These are phyloP conservation scores for Hypomesus transpacificus DNA, from an alignment of 2,113 vertebrate genomes.

Conservation along the genomic window DNA sequence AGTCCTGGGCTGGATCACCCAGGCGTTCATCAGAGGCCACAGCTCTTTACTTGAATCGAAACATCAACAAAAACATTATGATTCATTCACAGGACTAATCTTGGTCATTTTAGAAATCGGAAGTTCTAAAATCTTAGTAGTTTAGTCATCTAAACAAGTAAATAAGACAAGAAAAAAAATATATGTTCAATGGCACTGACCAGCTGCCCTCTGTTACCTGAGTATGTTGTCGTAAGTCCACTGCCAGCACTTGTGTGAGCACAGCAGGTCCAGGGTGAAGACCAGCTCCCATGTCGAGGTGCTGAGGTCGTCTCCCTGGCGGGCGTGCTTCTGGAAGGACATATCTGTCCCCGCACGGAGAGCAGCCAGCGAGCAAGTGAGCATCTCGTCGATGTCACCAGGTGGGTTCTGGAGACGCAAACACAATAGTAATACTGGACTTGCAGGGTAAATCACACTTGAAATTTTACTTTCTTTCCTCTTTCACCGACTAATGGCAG, in stretches of 20 bases:
- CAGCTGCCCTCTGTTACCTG: constrained; percentile 68
- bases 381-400: constrained; percentile 73
- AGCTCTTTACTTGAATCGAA: constrained; percentile 78
- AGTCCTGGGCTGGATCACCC: constrained; percentile 81
- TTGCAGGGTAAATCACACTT: too few species aligned
- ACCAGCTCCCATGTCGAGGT: constrained; percentile 81
- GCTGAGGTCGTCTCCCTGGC: constrained; percentile 81
- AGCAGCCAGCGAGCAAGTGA: constrained; percentile 77
- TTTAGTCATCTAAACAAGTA: too few species aligned
- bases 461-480: too few species aligned
- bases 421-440: neutral
- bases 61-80: constrained; percentile 15
- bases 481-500: too few species aligned
- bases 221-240: constrained; percentile 89
- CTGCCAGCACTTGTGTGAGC: constrained; percentile 82
- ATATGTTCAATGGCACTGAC: neutral
- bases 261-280: constrained; percentile 85
- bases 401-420: constrained; percentile 75
- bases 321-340: constrained; percentile 74
- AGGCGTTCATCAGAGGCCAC: constrained; percentile 93
- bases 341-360: constrained; percentile 74
- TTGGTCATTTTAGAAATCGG: too few species aligned
- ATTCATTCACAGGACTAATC: constrained; percentile 11
- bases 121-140: too few species aligned
- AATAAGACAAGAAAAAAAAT: neutral